Conservation (phyloP, 2,888 invertebrate species). For the Drosophila suboccidentalis region DNA sequence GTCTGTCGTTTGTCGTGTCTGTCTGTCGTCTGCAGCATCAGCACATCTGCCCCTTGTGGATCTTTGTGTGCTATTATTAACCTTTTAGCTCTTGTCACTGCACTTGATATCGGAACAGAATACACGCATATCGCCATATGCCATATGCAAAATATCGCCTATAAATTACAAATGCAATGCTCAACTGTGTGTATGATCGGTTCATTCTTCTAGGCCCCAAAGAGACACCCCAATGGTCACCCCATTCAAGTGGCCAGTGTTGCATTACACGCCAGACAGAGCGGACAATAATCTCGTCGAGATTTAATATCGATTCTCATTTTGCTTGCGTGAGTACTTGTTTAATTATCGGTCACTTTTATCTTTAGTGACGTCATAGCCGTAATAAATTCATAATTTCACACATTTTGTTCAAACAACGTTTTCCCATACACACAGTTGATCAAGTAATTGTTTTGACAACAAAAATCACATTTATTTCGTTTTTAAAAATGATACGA, state of each 20-base stretch:
- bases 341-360: constrained; percentile 21
- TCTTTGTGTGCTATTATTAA: constrained; percentile 68
- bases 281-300: constrained; percentile 17
- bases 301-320: constrained; percentile 22
- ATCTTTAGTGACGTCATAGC: constrained; percentile 42
- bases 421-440: background rate
- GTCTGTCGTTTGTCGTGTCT: background rate
- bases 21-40: background rate
- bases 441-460: background rate
- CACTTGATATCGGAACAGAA: constrained; percentile 39
- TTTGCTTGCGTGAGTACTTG: background rate
- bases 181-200: constrained; percentile 21
- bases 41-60: constrained; percentile 27
- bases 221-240: constrained; percentile 11
- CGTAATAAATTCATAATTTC: constrained; percentile 11
- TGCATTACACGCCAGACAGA: constrained; percentile 27
- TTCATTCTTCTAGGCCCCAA: constrained; percentile 11
- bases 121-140: constrained; percentile 20
- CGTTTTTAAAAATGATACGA: too few species aligned
- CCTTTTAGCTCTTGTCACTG: constrained; percentile 80
- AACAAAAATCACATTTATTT: background rate
- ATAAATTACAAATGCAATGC: constrained; percentile 43
- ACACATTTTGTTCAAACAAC: background rate
- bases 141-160: constrained; percentile 23
- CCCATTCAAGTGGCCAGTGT: constrained; percentile 26